Percentiles rank a stretch among this genome's conserved stretches.
Evolutionary conservation across 2,113 vertebrate species (phyloP).

Genomic region (Glaucidium brasilianum): DNA sequence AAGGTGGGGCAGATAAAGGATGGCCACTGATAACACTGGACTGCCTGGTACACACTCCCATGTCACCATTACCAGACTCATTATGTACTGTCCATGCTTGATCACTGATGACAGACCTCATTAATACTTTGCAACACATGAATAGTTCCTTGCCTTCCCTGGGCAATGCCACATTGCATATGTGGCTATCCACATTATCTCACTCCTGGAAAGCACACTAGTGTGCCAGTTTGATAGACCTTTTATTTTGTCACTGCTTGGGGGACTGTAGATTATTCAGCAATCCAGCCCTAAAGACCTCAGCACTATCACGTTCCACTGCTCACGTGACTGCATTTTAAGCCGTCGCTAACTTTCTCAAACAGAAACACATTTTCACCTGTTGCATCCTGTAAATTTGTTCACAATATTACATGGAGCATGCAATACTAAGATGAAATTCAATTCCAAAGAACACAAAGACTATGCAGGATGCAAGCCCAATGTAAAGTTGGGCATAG

Average conservation of each 20-base stretch:
- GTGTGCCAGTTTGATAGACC: not conserved
- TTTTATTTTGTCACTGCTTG: not conserved
- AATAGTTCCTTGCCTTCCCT: not conserved
- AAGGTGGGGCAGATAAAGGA: conserved; percentile 24
- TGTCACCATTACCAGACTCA: not conserved
- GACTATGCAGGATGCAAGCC: not conserved
- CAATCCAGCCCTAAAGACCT: not conserved
- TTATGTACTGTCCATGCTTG: not conserved
- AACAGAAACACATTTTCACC: not conserved
- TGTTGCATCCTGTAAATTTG: not conserved
- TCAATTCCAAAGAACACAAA: not conserved
- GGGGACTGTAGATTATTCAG: not conserved
- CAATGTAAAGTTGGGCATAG: not conserved
- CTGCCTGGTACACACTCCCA: not conserved
- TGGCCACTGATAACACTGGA: not conserved
- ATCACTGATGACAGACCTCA: not conserved
- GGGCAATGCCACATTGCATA: not conserved
- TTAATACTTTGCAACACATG: not conserved
- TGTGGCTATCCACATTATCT: not conserved
- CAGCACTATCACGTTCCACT: not conserved
- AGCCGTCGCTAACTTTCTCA: not conserved
- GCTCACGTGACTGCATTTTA: not conserved
- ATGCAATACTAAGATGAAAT: not conserved
- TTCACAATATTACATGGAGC: not conserved
- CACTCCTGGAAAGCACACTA: not conserved